These are phyloP conservation scores for Onychorhynchus coronatus DNA, from an alignment of 2,113 vertebrate genomes.

Conservation along the genomic window DNA sequence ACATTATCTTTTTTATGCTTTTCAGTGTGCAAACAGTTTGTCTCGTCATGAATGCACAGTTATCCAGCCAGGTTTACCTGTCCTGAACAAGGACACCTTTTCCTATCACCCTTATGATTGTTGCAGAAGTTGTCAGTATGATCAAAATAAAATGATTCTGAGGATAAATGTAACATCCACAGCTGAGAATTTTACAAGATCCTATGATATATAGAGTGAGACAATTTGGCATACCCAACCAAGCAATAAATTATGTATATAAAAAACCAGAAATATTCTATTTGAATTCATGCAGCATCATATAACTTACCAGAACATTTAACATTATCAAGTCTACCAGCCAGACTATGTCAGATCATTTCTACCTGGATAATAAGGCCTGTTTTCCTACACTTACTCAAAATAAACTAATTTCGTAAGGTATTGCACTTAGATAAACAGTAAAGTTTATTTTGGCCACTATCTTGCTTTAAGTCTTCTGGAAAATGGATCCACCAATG, in stretches of 20 bases:
- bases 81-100: neutral
- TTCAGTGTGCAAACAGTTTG: neutral
- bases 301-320: neutral
- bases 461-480: neutral
- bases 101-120: neutral
- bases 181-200: neutral
- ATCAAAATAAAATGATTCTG: neutral
- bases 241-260: neutral
- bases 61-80: rapidly evolving
- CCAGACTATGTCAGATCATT: neutral
- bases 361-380: neutral
- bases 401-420: neutral
- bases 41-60: neutral
- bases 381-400: neutral
- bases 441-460: neutral
- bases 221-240: neutral
- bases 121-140: neutral
- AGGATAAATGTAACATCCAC: neutral
- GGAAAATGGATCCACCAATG: neutral
- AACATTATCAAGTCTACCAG: neutral
- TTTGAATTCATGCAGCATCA: neutral
- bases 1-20: neutral
- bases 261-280: neutral
- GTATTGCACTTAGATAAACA: neutral
- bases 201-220: neutral